Evolutionary conservation across 2,113 vertebrate genomes (phyloP).

Genomic region (Callospermophilus lateralis): DNA sequence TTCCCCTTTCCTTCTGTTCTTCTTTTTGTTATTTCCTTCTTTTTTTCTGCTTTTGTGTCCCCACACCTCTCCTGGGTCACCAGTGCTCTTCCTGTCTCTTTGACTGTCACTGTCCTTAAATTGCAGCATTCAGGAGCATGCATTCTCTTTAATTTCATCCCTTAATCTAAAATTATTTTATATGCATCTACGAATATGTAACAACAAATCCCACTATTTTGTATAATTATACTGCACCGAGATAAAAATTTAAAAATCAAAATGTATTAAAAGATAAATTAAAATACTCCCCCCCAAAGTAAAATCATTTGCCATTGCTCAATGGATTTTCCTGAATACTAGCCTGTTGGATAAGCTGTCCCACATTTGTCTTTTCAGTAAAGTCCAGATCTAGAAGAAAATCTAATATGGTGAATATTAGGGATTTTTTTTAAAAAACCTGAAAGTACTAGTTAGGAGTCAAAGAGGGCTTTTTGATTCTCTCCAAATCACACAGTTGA

Average conservation of each 20-base stretch:
- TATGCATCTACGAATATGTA: no score
- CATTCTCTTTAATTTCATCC: background rate
- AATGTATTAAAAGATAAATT: no score
- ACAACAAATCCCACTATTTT: no score
- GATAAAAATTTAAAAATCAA: no score
- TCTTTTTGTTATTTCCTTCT: background rate
- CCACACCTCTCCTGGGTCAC: background rate
- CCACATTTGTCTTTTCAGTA: background rate
- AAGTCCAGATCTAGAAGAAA: background rate
- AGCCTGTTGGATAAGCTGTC: background rate
- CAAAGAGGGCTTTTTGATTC: background rate
- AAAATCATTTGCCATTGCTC: background rate
- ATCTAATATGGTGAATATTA: background rate
- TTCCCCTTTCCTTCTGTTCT: rapidly evolving
- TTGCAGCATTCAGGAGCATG: background rate
- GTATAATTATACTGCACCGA: no score
- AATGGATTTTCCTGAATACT: background rate
- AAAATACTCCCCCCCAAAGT: background rate
- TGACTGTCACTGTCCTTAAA: background rate
- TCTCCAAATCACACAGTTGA: background rate
- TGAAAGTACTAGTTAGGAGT: background rate
- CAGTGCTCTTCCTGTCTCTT: background rate
- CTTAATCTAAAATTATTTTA: background rate
- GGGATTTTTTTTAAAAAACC: background rate
- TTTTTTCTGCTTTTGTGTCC: background rate